Conservation (phyloP, 1,140 invertebrate species). For the Procambarus clarkii region DNA sequence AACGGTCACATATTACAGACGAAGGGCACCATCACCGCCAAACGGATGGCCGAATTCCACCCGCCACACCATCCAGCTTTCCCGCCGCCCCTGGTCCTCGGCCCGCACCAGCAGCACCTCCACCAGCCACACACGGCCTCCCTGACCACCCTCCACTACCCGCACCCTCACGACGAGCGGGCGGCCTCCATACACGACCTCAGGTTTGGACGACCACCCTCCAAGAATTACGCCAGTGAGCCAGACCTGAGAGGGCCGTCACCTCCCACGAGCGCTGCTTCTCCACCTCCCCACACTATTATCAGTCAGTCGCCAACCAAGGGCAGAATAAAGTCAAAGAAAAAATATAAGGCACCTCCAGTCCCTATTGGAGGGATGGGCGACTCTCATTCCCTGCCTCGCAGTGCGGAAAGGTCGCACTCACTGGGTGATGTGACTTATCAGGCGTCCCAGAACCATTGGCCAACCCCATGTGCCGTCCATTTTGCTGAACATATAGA, state of each 20-base stretch:
- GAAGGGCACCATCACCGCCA: constrained; percentile 85
- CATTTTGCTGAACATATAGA: constrained; percentile 30
- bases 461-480: constrained; percentile 24
- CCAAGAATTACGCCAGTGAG: constrained; percentile 82
- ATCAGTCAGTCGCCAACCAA: constrained; percentile 75
- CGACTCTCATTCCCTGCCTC: constrained; percentile 32
- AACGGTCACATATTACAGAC: constrained; percentile 87
- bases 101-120: constrained; percentile 51
- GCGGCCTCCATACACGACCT: constrained; percentile 60
- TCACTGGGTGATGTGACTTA: constrained; percentile 32
- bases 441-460: not conserved
- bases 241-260: constrained; percentile 80
- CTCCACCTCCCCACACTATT: constrained; percentile 67
- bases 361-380: constrained; percentile 27
- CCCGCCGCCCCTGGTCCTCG: constrained; percentile 68
- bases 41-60: constrained; percentile 81
- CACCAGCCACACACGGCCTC: constrained; percentile 66
- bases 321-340: constrained; percentile 74
- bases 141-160: constrained; percentile 68
- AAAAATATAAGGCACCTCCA: constrained; percentile 71
- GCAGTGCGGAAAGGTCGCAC: constrained; percentile 36
- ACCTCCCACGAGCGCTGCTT: constrained; percentile 60
- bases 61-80: constrained; percentile 82
- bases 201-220: constrained; percentile 66
- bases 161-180: constrained; percentile 39